Percentiles rank a stretch among this genome's conserved stretches.
Evolutionary conservation across 1,140 invertebrate species (phyloP).

Genomic region (Oryctes rhinoceros): DNA sequence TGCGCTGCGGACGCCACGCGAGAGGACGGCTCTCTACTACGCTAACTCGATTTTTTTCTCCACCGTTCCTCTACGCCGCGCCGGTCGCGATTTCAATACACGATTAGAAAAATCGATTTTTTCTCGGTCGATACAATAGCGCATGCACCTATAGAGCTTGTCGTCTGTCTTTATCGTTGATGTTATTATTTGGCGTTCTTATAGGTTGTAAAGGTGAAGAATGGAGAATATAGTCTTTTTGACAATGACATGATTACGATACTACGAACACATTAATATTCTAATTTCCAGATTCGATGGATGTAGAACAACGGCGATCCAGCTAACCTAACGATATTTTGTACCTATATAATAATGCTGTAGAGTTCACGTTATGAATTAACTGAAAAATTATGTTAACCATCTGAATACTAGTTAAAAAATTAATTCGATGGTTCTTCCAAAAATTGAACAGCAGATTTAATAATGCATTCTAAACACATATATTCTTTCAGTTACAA

Average conservation of each 20-base stretch:
- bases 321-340: no score
- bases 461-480: no score
- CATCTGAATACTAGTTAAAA: no score
- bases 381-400: no score
- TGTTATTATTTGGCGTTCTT: no score
- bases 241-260: neutral
- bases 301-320: neutral
- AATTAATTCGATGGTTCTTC: no score
- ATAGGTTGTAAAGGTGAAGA: no score
- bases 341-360: no score
- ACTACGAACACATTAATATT: conserved; percentile 9
- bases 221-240: neutral
- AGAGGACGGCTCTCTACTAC: conserved; percentile 20
- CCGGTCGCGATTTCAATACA: conserved; percentile 30
- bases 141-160: neutral
- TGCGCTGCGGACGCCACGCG: conserved; percentile 34
- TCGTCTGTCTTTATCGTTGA: conserved; percentile 5
- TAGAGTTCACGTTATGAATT: no score
- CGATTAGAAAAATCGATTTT: conserved; percentile 29
- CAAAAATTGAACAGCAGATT: no score
- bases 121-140: neutral
- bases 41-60: conserved; percentile 7
- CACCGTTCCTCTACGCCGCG: neutral
- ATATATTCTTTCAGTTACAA: no score
- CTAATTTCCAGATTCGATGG: neutral